These are phyloP conservation scores for Ailuropoda melanoleuca DNA, from an alignment of 2,113 vertebrate genomes.

Conservation along the genomic window DNA sequence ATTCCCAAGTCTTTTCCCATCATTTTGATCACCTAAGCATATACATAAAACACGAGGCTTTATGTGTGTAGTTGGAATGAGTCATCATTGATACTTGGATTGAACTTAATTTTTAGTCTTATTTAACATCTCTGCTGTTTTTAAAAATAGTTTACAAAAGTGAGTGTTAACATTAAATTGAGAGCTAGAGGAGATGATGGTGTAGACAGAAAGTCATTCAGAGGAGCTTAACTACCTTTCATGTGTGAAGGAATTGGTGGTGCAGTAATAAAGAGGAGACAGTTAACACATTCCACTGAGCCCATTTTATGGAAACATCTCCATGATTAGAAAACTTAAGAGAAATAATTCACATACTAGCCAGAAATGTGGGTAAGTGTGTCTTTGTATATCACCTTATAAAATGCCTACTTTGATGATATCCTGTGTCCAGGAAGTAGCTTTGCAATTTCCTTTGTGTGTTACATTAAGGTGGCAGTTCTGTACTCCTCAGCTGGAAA, in stretches of 20 bases:
- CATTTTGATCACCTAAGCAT: not conserved
- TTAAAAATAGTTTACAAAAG: not conserved
- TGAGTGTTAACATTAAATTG: not conserved
- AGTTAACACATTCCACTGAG: not conserved
- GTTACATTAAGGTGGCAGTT: not conserved
- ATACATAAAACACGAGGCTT: not conserved
- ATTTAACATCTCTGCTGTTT: constrained; percentile 5
- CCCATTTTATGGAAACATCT: not conserved
- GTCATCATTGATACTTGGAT: not conserved
- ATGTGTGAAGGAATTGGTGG: not conserved
- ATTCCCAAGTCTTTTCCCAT: not conserved
- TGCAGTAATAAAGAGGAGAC: not conserved
- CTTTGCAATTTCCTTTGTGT: not conserved
- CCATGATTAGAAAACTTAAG: constrained; percentile 7
- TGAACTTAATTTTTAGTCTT: constrained; percentile 34
- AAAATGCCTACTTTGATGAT: not conserved
- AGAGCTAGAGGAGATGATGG: not conserved
- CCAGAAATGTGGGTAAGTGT: not conserved
- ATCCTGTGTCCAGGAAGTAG: not conserved
- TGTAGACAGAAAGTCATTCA: not conserved
- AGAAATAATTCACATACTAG: not conserved
- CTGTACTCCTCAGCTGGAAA: not conserved
- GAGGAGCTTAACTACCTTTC: not conserved
- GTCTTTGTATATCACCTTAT: not conserved
- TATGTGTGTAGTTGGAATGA: not conserved